Base-by-base conservation (phyloP, 2,888 invertebrate genomes). In the Nomada goodeniana region DNA sequence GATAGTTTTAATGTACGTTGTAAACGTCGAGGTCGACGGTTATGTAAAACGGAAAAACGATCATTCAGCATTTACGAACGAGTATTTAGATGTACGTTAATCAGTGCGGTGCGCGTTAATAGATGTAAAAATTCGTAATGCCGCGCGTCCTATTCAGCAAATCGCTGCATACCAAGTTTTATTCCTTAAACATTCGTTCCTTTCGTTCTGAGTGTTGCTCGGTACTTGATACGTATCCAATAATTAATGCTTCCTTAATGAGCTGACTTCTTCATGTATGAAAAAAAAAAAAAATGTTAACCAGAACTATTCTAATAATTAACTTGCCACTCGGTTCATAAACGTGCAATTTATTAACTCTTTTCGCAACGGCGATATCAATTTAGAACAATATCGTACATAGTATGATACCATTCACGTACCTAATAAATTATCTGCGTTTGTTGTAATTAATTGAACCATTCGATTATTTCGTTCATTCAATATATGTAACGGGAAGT, bases 21-120 rank as follows among this genome's bases (percentile, higher is more conserved):
- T 44, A 23, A 57, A 71, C 77, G 29, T 18, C 80, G 83, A 81
- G 85, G 80, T 55, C 61, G 42, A 55, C 68, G 57, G 83, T 80
- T 86, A 80, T 79, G 82, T 80, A 82, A 80, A 87, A 68, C 29
- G 47, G 47, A 83, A 78, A 60, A 73, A 59, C 52, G 50, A 74
- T 50, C 61, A 68, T 77, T 78, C 67, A 53, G 65, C 26, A 11
- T 53, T 18, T 18, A 23, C 44, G 20, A 50, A 20, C 50, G n/a
- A 15, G 61, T 47, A 47, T 61, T 79, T 79, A 61, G 42, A 79
- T 63, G 26, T 50, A 3, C 4, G 29, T 36, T 57, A 65, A 65
- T 57, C 65, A 36, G 7, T 18, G 11, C 7, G 13, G 20, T 15
- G 18, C 1, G 2, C 13, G n/a, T 15, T 47, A 47, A 47, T 47